Base-by-base conservation (phyloP, 2,797 vertebrate genomes). In the Cynopterus sphinx region DNA sequence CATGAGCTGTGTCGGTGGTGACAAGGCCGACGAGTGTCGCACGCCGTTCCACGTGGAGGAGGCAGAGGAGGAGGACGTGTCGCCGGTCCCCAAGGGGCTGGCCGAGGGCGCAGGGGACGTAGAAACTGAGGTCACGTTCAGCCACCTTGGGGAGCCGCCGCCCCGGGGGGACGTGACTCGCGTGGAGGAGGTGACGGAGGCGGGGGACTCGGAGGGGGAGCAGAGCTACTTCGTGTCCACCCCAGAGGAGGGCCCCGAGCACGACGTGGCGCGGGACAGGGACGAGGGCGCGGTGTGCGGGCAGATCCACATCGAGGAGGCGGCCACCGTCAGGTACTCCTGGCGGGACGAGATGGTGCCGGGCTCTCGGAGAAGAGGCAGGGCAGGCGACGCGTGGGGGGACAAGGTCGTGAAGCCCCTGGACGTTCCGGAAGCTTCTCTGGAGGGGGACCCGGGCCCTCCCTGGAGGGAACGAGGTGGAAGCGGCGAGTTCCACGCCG, bases 181-280 rank as follows among this genome's bases (percentile, higher is more conserved):
- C 0, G 98, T 98, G 68, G 98, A 99, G 96, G 98, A 99, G 95
- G 96, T 99, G 91, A 98, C 95, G 2, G 99, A 98, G 33, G 98
- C 98, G 46, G 99, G 99, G n/a, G 98, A 99, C 33, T 98, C 98
- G 0, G 98, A 98, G 86, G 98, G 98, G 28, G 99, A 99, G 95
- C 98, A 99, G 63, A 99, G 99, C 87, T 99, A 99, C 95, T 99
- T 99, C 95, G 99, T 99, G 85, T 99, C 99, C 8, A 99, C 99
- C 79, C 99, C 99, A 2, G 99, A 83, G 1, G 79, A 83, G 31
- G 8, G 7, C 21, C 59, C 79, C 4, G 81, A 83, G 59, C 59
- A 9, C 1, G 49, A 24, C n/a, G 2, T 2, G 6, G 98, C 98
- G 59, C 94, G 97, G 0, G 99, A 99, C 87, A 98, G 99, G 55